Evolutionary conservation across 2,888 invertebrate genomes (phyloP).

Genomic region (Epinotia brunnichana): DNA sequence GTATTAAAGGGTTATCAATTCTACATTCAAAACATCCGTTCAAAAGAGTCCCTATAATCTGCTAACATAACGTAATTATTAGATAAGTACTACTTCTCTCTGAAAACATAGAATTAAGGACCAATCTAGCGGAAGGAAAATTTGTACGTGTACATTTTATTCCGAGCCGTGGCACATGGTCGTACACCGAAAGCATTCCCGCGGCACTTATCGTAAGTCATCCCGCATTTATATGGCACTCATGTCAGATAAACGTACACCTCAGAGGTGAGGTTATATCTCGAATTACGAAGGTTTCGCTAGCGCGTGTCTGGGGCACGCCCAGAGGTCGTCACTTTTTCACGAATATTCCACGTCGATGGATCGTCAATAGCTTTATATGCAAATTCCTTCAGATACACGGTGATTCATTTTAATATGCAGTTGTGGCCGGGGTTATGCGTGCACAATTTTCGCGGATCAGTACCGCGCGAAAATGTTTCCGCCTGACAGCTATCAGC

Average conservation of each 20-base stretch:
- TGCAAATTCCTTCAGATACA: slow-evolving; percentile 29
- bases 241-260: slow-evolving; percentile 38
- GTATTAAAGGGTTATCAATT: too few relatives aligned
- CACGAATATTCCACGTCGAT: slow-evolving; percentile 25
- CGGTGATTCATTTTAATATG: slow-evolving; percentile 6
- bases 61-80: background rate
- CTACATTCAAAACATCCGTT: background rate
- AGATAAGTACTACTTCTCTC: background rate
- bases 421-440: slow-evolving; percentile 5
- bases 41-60: background rate
- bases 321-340: slow-evolving; percentile 31
- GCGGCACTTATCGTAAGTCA: slow-evolving; percentile 45
- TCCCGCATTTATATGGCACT: slow-evolving; percentile 39
- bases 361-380: slow-evolving; percentile 34
- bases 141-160: slow-evolving; percentile 25
- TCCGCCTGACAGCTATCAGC: slow-evolving; percentile 5
- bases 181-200: slow-evolving; percentile 24
- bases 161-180: slow-evolving; percentile 6
- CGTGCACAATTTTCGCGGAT: slow-evolving; percentile 9
- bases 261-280: slow-evolving; percentile 32
- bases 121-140: slow-evolving; percentile 18
- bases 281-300: slow-evolving; percentile 35
- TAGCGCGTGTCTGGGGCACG: slow-evolving; percentile 17
- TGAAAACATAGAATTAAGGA: slow-evolving; percentile 3
- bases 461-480: background rate